Conservation (phyloP, 53 echinoderm and acorn worm genomes). For the Arbacia lixula region DNA sequence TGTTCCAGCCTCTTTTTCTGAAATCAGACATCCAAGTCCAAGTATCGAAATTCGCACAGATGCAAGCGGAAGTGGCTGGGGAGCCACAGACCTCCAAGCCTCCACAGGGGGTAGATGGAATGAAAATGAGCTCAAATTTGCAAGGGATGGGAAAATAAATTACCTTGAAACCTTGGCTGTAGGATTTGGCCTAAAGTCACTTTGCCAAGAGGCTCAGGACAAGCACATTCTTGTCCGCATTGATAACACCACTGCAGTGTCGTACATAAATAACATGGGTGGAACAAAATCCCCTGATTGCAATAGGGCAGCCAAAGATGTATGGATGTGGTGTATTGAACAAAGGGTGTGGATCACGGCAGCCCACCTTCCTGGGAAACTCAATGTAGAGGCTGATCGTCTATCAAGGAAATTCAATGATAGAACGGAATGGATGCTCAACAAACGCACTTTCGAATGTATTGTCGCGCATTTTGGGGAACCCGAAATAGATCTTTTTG, state of each 20-base stretch:
- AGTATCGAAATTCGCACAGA: conserved; percentile 19
- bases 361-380: conserved; percentile 46
- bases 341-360: conserved; percentile 59
- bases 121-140: neutral
- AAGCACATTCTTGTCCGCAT: conserved; percentile 29
- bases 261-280: conserved; percentile 66
- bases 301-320: conserved; percentile 44
- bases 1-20: neutral
- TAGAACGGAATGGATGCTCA: conserved; percentile 66
- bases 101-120: conserved; percentile 8
- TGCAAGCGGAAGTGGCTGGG: conserved; percentile 11
- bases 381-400: conserved; percentile 50
- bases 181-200: neutral
- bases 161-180: conserved; percentile 46
- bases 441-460: conserved; percentile 17
- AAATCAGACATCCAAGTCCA: neutral
- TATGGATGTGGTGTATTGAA: conserved; percentile 62
- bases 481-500: conserved; percentile 62
- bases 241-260: conserved; percentile 63
- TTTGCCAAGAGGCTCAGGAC: conserved; percentile 14
- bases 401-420: conserved; percentile 61
- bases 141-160: conserved; percentile 16
- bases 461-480: neutral
- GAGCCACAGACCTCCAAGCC: neutral
- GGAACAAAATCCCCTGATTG: conserved; percentile 42